Evolutionary conservation across 2,888 invertebrate species (phyloP).

Genomic region (Eupithecia pulchellata): DNA sequence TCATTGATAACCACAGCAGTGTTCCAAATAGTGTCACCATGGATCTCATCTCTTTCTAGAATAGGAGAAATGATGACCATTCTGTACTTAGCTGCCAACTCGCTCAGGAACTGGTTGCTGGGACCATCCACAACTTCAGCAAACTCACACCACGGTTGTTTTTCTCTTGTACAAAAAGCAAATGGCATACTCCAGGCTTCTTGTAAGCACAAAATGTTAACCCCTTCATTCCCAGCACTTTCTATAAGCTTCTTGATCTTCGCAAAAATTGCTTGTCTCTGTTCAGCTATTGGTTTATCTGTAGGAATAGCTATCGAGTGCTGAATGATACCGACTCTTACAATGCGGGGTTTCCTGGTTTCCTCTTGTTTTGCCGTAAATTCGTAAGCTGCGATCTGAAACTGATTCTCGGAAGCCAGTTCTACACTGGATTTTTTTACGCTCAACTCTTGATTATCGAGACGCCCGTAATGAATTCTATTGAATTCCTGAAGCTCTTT

Average conservation of each 20-base stretch:
- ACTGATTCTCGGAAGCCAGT: conserved; percentile 82
- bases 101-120: conserved; percentile 91
- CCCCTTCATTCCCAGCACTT: conserved; percentile 90
- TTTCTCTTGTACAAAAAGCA: conserved; percentile 98
- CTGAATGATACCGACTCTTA: conserved; percentile 95
- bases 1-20: conserved; percentile 97
- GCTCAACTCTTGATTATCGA: conserved; percentile 81
- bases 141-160: conserved; percentile 98
- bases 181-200: conserved; percentile 99
- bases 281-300: conserved; percentile 88
- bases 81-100: conserved; percentile 91
- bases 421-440: conserved; percentile 77
- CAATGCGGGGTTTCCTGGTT: conserved; percentile 88
- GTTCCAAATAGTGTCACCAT: conserved; percentile 97
- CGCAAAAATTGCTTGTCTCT: conserved; percentile 91
- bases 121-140: conserved; percentile 96
- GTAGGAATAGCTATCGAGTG: conserved; percentile 92
- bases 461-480: conserved; percentile 92
- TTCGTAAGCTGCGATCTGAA: conserved; percentile 91
- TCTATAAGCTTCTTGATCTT: conserved; percentile 91
- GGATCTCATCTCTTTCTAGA: conserved; percentile 94
- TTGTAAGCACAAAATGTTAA: conserved; percentile 97
- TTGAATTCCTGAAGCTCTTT: conserved; percentile 88
- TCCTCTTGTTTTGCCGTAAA: conserved; percentile 90
- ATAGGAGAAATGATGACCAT: conserved; percentile 99